Conservation (phyloP, 2,797 vertebrate genomes). For the Arctocebus calabarensis region DNA sequence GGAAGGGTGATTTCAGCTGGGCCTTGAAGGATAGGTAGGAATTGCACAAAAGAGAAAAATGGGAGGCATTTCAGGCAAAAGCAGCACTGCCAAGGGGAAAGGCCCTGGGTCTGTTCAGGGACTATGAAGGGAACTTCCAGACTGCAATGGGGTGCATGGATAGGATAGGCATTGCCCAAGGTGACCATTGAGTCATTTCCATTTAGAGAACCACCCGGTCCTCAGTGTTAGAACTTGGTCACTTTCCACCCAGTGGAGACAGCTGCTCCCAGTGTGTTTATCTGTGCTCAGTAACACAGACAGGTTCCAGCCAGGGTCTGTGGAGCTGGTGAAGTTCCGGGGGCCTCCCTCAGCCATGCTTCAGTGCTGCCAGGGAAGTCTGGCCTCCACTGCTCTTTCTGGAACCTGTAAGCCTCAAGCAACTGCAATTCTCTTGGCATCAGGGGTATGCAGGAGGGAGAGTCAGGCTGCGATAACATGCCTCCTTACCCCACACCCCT, state of each 20-base stretch:
- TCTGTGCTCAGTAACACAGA: not conserved
- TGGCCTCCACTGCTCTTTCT: not conserved
- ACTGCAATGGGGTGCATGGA: not conserved
- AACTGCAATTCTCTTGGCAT: not conserved
- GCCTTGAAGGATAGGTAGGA: not conserved
- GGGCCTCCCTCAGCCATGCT: not conserved
- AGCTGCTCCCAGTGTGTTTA: not conserved
- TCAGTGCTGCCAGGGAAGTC: not conserved
- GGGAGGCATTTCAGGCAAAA: not conserved
- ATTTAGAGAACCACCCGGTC: not conserved
- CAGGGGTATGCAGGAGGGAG: not conserved
- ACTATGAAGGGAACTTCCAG: not conserved
- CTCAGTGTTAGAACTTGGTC: not conserved
- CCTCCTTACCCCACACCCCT: not conserved
- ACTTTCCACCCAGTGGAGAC: constrained; percentile 1
- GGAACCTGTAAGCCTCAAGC: not conserved
- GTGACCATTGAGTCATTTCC: not conserved
- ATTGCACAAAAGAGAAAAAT: not conserved
- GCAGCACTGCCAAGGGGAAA: not conserved
- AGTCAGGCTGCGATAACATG: not conserved
- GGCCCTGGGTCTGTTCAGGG: not conserved
- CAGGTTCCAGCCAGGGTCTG: not conserved
- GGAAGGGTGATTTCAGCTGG: constrained; percentile 39
- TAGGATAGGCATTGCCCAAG: not conserved
- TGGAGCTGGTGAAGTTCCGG: not conserved